A percentile compares a stretch with the other conserved stretches of the same genome.
phyloP scores from a whole-genome alignment of 2,113 vertebrate species.

The Notarius quadriscutis region DNA sequence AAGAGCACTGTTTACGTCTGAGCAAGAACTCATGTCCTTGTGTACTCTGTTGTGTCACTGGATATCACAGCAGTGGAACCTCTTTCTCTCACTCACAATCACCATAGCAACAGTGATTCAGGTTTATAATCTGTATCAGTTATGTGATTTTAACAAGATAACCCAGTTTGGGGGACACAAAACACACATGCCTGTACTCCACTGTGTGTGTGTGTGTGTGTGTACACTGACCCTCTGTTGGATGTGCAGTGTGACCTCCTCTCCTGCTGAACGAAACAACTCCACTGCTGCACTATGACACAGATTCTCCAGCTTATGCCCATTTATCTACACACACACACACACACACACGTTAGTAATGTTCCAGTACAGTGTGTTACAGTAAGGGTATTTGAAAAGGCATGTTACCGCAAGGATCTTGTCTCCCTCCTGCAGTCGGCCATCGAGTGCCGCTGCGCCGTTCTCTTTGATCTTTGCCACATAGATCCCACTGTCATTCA shows the following conservation, averaged over 20 bases:
- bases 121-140: not conserved
- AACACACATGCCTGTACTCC: not conserved
- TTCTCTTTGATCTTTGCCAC: conserved; percentile 93
- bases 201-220: not conserved
- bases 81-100: not conserved
- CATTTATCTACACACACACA: conserved; percentile 81
- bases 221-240: conserved; percentile 78
- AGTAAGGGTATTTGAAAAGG: not conserved
- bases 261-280: conserved; percentile 86
- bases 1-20: too few relatives aligned
- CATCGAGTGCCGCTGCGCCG: conserved; percentile 88
- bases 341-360: not conserved
- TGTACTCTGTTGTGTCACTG: too few relatives aligned
- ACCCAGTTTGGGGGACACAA: not conserved
- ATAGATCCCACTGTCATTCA: conserved; percentile 88
- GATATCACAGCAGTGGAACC: too few relatives aligned
- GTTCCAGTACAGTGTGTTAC: not conserved
- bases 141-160: not conserved
- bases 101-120: not conserved
- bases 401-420: conserved; percentile 85
- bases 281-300: conserved; percentile 83
- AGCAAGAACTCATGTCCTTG: too few relatives aligned
- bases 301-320: conserved; percentile 76
- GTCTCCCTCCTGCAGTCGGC: conserved; percentile 90
- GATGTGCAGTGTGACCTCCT: conserved; percentile 81